Evolutionary conservation across 2,888 invertebrate species (phyloP), one percentile per base, ranked within the genome.

Genomic region (Calliphora vomitoria): DNA sequence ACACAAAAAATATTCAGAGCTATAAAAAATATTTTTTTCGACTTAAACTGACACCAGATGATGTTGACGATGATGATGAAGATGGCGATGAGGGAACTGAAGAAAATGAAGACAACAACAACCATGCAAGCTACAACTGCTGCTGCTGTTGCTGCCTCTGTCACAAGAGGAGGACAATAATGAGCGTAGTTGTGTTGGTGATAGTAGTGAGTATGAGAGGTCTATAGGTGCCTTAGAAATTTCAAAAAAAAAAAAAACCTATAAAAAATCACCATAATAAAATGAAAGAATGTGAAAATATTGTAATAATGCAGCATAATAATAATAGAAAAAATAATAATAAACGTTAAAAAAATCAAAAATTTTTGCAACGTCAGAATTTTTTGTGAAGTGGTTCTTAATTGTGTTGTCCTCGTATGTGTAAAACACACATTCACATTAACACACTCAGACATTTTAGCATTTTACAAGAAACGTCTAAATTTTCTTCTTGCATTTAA

Each of bases 341-440:
- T 69, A 84, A 78, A 82, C 80, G 83, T 84, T 87, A 72, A 78
- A 89, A 92, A 91, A 92, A 91, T 91, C 92, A 90, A 91, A 92
- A 92, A 85, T 76, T 85, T 91, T 92, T 92, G 92, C 92, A 91
- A 90, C 92, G 92, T 92, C 92, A 92, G 92, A 91, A 91, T 91
- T 91, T 92, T 92, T 88, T 89, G 81, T 90, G 87, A 90, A 90
- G 90, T 88, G 90, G 82, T 89, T 89, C 89, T 90, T 90, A 90
- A 90, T 90, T 90, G 89, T 89, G 71, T 79, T 85, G 90, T 90
- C 89, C 90, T 90, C 90, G 89, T 89, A 13, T 44, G 11, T 44
- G 44, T 55, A 18, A 47, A 68, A 76, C 35, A 31, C 55, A 31
- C 47, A 75, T 25, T 8, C 44, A 13, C 25, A 25, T 25, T 1